phyloP scores from a whole-genome alignment of 2,797 vertebrate species.

The Nothura maculosa region DNA sequence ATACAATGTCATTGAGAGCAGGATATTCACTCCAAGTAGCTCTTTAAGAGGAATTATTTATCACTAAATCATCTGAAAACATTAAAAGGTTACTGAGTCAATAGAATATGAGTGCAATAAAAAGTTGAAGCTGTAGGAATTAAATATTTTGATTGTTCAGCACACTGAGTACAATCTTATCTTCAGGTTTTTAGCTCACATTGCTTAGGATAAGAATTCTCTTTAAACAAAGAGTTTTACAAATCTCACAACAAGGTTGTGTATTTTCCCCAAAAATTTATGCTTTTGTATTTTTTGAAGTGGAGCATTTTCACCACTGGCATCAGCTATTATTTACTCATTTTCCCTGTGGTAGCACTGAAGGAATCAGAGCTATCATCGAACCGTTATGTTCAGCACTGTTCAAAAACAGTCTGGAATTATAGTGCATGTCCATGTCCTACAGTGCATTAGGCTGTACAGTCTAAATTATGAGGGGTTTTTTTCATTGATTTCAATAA shows the following conservation, averaged over 20 bases:
- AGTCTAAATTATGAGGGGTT: background rate
- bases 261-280: background rate
- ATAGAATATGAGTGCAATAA: background rate
- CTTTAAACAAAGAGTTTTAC: background rate
- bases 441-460: background rate
- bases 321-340: background rate
- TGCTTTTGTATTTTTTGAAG: background rate
- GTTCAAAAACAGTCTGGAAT: background rate
- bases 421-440: background rate
- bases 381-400: rapidly evolving
- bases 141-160: background rate
- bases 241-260: background rate
- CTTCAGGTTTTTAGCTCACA: background rate
- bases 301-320: background rate
- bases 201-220: background rate
- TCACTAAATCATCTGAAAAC: slow-evolving; percentile 24
- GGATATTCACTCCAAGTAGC: background rate
- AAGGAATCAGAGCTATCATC: background rate
- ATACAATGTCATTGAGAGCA: background rate
- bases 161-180: background rate
- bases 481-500: background rate
- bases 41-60: slow-evolving; percentile 37
- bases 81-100: slow-evolving; percentile 13
- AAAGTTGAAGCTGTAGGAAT: background rate
- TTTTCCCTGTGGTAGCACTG: background rate